These are phyloP conservation scores for Microctenopoma steveboyesi DNA, from an alignment of 2,797 vertebrate species.

Conservation along the genomic window DNA sequence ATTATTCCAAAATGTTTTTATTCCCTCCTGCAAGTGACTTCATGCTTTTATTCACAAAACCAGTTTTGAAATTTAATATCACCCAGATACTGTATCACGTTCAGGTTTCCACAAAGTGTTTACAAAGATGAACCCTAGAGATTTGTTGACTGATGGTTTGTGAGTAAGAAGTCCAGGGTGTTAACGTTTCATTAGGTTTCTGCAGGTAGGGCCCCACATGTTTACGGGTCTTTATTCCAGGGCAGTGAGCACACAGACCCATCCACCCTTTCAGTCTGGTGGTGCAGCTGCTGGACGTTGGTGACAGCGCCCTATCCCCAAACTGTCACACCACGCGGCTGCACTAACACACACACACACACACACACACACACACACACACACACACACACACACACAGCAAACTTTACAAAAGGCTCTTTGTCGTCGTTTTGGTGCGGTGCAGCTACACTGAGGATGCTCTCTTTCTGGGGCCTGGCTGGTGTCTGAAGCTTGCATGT, in stretches of 20 bases:
- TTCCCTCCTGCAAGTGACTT: neutral
- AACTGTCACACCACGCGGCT: constrained; percentile 24
- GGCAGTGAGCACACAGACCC: constrained; percentile 15
- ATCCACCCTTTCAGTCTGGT: constrained; percentile 30
- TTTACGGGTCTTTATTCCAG: constrained; percentile 23
- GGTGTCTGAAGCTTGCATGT: constrained; percentile 28
- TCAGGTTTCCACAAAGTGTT: neutral
- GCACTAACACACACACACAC: constrained; percentile 15
- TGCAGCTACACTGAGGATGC: constrained; percentile 32
- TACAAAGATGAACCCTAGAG: neutral
- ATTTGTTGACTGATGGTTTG: neutral
- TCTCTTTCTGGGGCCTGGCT: constrained; percentile 25
- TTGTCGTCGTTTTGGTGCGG: constrained; percentile 61
- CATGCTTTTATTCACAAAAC: neutral
- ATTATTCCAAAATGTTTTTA: neutral
- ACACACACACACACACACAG: constrained; percentile 8
- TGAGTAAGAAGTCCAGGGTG: neutral
- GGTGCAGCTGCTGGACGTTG: constrained; percentile 39
- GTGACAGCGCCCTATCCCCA: constrained; percentile 42
- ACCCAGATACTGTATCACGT: neutral
- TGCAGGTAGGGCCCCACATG: neutral
- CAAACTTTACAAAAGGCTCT: constrained; percentile 60
- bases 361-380: constrained; percentile 26
- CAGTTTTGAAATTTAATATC: neutral
- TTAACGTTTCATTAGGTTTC: constrained; percentile 32